Base-by-base conservation (phyloP, 2,113 vertebrate species). In the Lepisosteus oculatus region DNA sequence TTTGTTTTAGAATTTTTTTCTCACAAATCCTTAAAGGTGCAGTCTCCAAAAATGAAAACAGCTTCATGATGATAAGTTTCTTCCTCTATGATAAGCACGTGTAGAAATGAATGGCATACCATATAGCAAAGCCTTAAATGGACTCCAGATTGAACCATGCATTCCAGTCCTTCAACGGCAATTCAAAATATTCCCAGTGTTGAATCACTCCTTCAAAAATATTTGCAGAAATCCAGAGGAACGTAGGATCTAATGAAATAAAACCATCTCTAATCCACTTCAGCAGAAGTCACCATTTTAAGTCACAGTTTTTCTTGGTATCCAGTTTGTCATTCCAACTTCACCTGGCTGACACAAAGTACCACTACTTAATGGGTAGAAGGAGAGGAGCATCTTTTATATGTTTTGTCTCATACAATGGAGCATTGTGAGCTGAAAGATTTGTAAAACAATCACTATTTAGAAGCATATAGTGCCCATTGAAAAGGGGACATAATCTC, bases 401-500 rank as follows among this genome's bases (percentile, higher is more conserved):
- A 89, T 90, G 85, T 80, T 84, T 82, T 86, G 87, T 87, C 81
- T 80, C 86, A 79, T 83, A 91, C 89, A 91, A 91, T 90, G 84
- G 87, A 68, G 85, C 90, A 90, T 85, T 91, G 89, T 90, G 83
- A 87, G 81, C 78, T 80, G 77, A 80, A 62, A 72, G 73, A 69
- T 44, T 55, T 72, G 14, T 71, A 85, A 83, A 86, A 92, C 88
- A 91, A 89, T 90, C 84, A 81, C 80, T 29, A 83, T 88, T 87
- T 82, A 88, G 69, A 83, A 73, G 82, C 29, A 74, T 74, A 89
- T 64, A 85, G 84, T 87, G 78, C 13, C 79, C 80, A 87, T 86
- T 89, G 77, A 88, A 75, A 70, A 44, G 47, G 54, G 75, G 45
- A 70, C 64, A 66, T 74, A 77, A 71, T 83, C 79, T 77, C 78